phyloP scores from a whole-genome alignment of 1,140 invertebrate species.

The Hormaphis cornu region DNA sequence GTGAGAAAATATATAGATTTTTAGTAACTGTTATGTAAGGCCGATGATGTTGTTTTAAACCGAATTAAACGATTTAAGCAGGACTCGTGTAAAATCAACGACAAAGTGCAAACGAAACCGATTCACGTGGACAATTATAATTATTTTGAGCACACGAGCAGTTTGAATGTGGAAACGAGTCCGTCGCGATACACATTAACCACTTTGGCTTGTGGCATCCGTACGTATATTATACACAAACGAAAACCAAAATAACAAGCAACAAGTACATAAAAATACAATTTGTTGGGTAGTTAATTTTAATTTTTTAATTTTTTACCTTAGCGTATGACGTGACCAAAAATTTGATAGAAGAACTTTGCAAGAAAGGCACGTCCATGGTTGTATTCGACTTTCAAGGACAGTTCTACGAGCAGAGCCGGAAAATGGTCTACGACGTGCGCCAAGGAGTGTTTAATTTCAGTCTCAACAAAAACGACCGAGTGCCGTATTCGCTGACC shows the following conservation, averaged over 20 bases:
- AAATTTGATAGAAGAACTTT: not conserved
- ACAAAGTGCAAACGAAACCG: not conserved
- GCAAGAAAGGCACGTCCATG: not conserved
- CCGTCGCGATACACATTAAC: not conserved
- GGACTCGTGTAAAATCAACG: not conserved
- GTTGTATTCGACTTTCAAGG: not conserved
- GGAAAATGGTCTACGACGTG: not conserved
- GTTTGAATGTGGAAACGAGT: not conserved
- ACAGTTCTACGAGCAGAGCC: not conserved
- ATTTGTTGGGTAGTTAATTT: no score
- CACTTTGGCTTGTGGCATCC: not conserved
- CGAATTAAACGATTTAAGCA: no score
- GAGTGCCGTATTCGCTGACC: not conserved
- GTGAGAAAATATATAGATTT: not conserved
- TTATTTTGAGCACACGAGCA: constrained; percentile 2
- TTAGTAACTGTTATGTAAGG: no score
- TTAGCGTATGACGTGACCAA: not conserved
- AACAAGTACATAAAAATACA: not conserved
- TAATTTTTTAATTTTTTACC: no score
- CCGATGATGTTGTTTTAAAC: no score
- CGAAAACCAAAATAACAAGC: not conserved
- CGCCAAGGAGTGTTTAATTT: constrained; percentile 12
- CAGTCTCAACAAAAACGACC: not conserved
- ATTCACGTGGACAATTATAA: not conserved
- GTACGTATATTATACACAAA: not conserved